phyloP scores from a whole-genome alignment of 1,140 invertebrate genomes.

The Drosophila pachea region DNA sequence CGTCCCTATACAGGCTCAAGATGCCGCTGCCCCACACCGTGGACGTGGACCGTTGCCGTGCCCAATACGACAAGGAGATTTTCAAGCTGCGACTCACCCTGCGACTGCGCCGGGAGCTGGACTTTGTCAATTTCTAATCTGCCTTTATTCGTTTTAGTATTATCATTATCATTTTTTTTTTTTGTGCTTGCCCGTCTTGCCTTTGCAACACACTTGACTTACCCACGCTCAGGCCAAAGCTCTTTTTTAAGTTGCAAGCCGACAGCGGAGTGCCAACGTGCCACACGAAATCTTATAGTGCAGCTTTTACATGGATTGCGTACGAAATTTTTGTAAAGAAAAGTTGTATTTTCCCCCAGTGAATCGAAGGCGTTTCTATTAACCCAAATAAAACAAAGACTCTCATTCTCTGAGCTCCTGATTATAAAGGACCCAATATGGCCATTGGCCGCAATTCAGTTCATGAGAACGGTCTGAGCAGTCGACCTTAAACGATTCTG shows the following conservation, averaged over 20 bases:
- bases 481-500: too few relatives aligned
- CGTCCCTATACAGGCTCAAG: conserved; percentile 84
- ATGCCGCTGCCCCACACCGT: conserved; percentile 88
- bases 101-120: conserved; percentile 86
- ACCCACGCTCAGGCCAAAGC: too few relatives aligned
- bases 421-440: too few relatives aligned
- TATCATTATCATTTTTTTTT: background rate
- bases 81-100: conserved; percentile 85
- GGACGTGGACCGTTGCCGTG: conserved; percentile 87
- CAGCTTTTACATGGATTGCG: background rate
- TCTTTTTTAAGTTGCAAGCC: too few relatives aligned
- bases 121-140: conserved; percentile 86
- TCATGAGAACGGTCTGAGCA: background rate
- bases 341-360: too few relatives aligned
- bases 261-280: background rate
- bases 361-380: background rate
- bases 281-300: background rate
- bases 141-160: background rate
- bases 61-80: conserved; percentile 87
- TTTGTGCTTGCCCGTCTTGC: background rate
- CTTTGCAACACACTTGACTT: too few relatives aligned
- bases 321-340: background rate
- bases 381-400: too few relatives aligned
- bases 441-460: background rate
- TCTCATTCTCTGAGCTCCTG: too few relatives aligned